Base-by-base conservation (phyloP, 2,113 vertebrate genomes). In the Speoplatyrhinus poulsoni region DNA sequence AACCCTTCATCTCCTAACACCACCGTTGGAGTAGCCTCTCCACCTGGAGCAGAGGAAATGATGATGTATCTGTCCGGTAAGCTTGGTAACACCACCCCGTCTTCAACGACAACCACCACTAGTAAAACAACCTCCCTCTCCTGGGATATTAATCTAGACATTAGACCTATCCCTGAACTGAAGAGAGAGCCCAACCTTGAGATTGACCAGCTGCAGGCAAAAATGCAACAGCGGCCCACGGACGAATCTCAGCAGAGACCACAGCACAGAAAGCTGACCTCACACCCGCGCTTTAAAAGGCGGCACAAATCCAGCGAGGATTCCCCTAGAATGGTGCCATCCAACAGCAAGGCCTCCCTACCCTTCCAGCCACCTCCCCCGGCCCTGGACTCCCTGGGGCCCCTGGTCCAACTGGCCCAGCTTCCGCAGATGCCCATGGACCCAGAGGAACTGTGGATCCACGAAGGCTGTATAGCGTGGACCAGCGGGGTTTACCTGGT, bases 381-480 rank as follows among this genome's bases (percentile, higher is more conserved):
- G 1, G 85, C 93, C 82, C 85, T 95, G 89, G 94, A 94, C 89
- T 94, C 95, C 75, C 89, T 95, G 90, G 93, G 93, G 68, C 93
- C 95, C 53, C 91, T 96, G 93, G 94, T 94, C 76, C 96, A 96
- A 79, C 94, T 96, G 53, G 93, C 96, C 88, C 95, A 96, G 93
- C 95, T 99, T 82, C 98, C 98, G 85, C 94, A 98, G 92, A 95
- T 98, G 94, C 97, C 97, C 93, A 94, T 99, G 89, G 97, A 99
- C 92, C 96, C 96, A 61, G 96, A 98, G 85, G 98, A 99, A 94
- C 95, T 98, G 92, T 99, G 97, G 97, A 94, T 98, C 80, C 98
- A 99, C 0, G 96, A 98, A 90, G 94, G 95, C 82, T 99, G 98
- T 83, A 96, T 99, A 80, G 95, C 96, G 82, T 99, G 98, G 98